phyloP scores from a whole-genome alignment of 2,888 invertebrate genomes.

The Tipula helvola region DNA sequence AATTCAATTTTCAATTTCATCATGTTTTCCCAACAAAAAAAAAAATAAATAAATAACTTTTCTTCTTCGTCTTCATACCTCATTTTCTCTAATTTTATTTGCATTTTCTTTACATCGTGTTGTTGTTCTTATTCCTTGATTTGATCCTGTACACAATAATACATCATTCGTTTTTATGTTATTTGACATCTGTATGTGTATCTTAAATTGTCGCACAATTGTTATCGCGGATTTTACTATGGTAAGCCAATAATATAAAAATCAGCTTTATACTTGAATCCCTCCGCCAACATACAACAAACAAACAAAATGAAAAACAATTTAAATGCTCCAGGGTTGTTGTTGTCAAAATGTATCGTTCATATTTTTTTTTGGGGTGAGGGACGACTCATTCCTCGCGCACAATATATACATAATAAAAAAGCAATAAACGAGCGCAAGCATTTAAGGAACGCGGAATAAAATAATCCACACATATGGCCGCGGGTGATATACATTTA shows the following conservation, averaged over 20 bases:
- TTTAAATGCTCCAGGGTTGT: background rate
- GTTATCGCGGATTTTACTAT: background rate
- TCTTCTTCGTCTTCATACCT: background rate
- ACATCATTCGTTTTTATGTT: background rate
- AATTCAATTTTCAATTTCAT: background rate
- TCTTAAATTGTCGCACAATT: background rate
- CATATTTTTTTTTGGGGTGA: background rate
- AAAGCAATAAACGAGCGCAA: background rate
- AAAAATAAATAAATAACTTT: background rate
- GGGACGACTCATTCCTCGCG: background rate
- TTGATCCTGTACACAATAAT: background rate
- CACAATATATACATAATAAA: background rate
- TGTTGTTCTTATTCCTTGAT: background rate
- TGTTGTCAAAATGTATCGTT: background rate
- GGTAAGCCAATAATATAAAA: background rate
- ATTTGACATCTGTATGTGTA: background rate
- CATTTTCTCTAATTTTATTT: background rate
- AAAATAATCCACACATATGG: background rate
- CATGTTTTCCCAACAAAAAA: background rate
- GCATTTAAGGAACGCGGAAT: background rate
- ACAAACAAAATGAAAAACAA: background rate
- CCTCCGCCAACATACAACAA: background rate
- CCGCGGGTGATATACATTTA: background rate
- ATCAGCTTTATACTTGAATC: background rate
- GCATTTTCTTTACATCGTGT: background rate